Evolutionary conservation across 2,888 invertebrate species (phyloP), one percentile per base, ranked within the genome.

Genomic region (Drosophila prostipennis): DNA sequence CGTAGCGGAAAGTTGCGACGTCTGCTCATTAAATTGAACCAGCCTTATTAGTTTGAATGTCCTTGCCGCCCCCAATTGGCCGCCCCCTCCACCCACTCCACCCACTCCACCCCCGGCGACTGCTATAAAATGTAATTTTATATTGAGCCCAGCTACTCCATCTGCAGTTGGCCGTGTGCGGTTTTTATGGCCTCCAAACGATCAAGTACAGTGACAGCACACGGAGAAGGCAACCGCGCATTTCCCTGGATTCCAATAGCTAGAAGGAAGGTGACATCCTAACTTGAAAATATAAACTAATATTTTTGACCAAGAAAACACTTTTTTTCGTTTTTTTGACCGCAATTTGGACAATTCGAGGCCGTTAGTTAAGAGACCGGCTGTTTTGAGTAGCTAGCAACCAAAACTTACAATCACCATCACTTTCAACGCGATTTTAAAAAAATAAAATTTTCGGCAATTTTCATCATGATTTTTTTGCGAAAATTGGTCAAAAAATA

Each of bases 1-100:
- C 83, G 86, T 86, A 74, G 84, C 78, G 83, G 87, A 84, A 84
- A 86, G 72, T 83, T 83, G 85, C 80, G 81, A 79, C 80, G 76
- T 70, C 78, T 86, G 77, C 82, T 82, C 82, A 82, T 82, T 82
- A 86, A 82, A 82, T 85, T 79, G 86, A 86, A 82, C 83, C 77
- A 75, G 78, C 79, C 81, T 81, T 81, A 81, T 84, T 84, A 81
- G 79, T 81, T 81, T 48, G 78, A 74, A 76, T 79, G 71, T 77
- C 72, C 83, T 65, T 53, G 63, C 51, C 55, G 37, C 40, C 45
- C 54, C 45, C 29, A 29, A 46, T 53, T 46, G 16, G 46, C 29
- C 46, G 6, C 46, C 46, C 29, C 5, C 14, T 10, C 46, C 26
- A 1, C 11, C 19, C 19, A 19, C 19, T 19, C 19, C 19, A 3